Base-by-base conservation (phyloP, 2,797 vertebrate genomes). In the Momotus momota region DNA sequence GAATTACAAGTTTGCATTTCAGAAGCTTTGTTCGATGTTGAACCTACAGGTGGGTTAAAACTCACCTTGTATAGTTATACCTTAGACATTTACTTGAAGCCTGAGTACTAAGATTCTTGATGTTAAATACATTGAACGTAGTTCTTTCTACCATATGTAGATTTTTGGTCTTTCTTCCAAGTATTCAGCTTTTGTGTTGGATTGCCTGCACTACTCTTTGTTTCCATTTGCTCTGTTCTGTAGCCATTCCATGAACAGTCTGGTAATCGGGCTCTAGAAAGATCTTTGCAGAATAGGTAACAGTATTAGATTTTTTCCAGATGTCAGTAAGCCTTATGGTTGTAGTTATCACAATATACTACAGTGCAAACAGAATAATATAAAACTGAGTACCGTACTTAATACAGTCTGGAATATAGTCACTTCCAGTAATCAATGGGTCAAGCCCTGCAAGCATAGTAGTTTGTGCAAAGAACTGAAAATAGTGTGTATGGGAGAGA, bases 241-340 rank as follows among this genome's bases (percentile, higher is more conserved):
- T 85, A 82, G 71, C 55, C 8, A 10, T 40, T 85, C 41, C 5
- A 5, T 49, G 82, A 91, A 16, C 29, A 58, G 51, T 66, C 75
- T 86, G 58, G 80, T 86, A 91, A 91, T 81, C 58, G 46, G 55
- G 40, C 45, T 90, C 46, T 77, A 93, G 90, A 94, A 95, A 61
- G 65, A 65, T 79, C 61, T 90, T 92, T 88, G 52, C 78, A 87
- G 83, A 87, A 90, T 90, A 96, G 91, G 83, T 96, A 93, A 82
- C 43, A 73, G 29, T 61, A 57, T 79, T 70, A 82, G 52, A 93
- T 93, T 51, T 84, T 96, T 93, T 93, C 70, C 72, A 91, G 51
- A 97, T 96, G 75, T 95, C 55, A 67, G 40, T 73, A 72, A 74
- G 26, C 75, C 92, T 67, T 88, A 41, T 83, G 85, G 67, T 92